Conservation (phyloP, 2,888 invertebrate genomes). For the Polylopha cassiicola region DNA sequence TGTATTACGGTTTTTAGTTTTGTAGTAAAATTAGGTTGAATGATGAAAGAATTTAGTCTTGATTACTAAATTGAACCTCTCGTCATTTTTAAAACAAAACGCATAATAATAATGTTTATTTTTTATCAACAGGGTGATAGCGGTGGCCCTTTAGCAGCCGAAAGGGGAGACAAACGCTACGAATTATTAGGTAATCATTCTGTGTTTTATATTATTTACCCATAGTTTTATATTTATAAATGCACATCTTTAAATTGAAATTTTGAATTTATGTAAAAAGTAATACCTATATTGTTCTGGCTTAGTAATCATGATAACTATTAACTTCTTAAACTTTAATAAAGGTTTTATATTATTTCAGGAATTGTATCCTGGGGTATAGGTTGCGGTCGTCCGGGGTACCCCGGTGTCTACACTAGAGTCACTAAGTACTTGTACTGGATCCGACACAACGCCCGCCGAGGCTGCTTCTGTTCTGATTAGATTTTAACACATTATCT, state of each 20-base stretch:
- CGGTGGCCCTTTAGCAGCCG: slow-evolving; percentile 85
- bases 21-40: too few species aligned
- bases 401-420: slow-evolving; percentile 91
- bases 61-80: too few species aligned
- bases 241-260: neutral
- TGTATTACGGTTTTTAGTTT: too few species aligned
- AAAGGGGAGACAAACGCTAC: slow-evolving; percentile 81
- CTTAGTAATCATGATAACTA: too few species aligned
- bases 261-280: neutral
- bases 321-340: too few species aligned
- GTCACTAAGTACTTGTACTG: slow-evolving; percentile 89
- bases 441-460: slow-evolving; percentile 84
- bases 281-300: neutral
- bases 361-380: slow-evolving; percentile 93
- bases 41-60: too few species aligned
- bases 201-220: slow-evolving; percentile 1
- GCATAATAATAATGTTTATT: neutral
- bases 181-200: slow-evolving; percentile 83
- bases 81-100: neutral
- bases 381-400: slow-evolving; percentile 89
- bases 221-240: neutral
- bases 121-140: slow-evolving; percentile 81
- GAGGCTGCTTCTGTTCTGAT: slow-evolving; percentile 87
- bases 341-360: slow-evolving; percentile 38
- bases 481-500: too few species aligned